A percentile compares a stretch with the other conserved stretches of the same genome.
phyloP scores from a whole-genome alignment of 1,140 invertebrate species.

The Euura lappo region DNA sequence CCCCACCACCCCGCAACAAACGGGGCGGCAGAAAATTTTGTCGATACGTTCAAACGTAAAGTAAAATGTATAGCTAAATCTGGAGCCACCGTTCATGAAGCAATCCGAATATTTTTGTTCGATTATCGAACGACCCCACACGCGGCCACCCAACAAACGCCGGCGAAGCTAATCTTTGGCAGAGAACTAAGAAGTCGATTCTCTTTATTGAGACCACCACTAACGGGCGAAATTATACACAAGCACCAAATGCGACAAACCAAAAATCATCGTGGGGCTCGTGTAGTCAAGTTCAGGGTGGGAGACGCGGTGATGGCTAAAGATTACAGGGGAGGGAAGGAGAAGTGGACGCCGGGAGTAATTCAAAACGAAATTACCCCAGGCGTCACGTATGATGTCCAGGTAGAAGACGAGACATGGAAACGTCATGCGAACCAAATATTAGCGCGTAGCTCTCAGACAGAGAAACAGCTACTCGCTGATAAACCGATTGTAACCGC shows the following conservation, averaged over 20 bases:
- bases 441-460: neutral
- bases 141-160: no score
- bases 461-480: neutral
- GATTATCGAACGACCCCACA: constrained; percentile 5
- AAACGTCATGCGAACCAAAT: neutral
- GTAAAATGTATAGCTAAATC: neutral
- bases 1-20: neutral
- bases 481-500: neutral
- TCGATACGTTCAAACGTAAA: neutral
- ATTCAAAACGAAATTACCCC: neutral
- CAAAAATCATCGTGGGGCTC: neutral
- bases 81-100: constrained; percentile 3
- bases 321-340: neutral
- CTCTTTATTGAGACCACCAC: constrained; percentile 13
- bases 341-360: neutral
- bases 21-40: no score
- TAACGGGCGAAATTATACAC: neutral
- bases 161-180: constrained; percentile 18
- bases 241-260: neutral
- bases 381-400: neutral
- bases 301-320: neutral
- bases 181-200: constrained; percentile 19
- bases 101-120: no score
- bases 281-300: neutral
- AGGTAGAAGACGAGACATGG: neutral